These are phyloP conservation scores for Blennius ocellaris DNA, from an alignment of 2,113 vertebrate species.

Conservation along the genomic window DNA sequence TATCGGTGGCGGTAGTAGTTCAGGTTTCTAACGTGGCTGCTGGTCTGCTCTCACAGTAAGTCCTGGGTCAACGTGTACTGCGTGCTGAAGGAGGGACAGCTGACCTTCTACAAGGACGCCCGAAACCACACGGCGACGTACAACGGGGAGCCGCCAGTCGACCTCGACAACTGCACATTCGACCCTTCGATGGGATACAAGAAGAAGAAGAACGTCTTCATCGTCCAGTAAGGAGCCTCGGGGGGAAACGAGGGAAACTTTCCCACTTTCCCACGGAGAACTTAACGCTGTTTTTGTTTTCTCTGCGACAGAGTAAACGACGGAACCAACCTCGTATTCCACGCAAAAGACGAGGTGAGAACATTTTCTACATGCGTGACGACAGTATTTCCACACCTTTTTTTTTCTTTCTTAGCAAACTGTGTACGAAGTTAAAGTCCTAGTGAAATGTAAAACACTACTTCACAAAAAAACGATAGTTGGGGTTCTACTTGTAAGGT, in stretches of 20 bases:
- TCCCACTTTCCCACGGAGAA: neutral
- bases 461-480: no score
- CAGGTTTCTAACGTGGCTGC: no score
- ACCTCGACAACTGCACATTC: constrained; percentile 85
- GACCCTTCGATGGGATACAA: constrained; percentile 91
- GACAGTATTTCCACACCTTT: no score
- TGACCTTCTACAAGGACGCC: constrained; percentile 91
- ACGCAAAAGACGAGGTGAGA: constrained; percentile 95
- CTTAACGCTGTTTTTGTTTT: constrained; percentile 32
- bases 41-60: constrained; percentile 72
- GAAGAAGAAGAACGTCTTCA: constrained; percentile 95
- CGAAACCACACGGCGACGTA: constrained; percentile 86
- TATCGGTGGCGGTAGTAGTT: no score
- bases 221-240: constrained; percentile 83
- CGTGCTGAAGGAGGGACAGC: constrained; percentile 86
- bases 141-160: constrained; percentile 89
- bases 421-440: no score
- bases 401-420: no score
- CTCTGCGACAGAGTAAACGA: constrained; percentile 84
- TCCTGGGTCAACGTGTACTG: constrained; percentile 94
- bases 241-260: neutral
- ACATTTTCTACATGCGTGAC: neutral
- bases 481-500: no score
- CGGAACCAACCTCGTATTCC: constrained; percentile 91
- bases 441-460: no score